Conservation (phyloP, 1,140 invertebrate species). For the Aphelinus certus region DNA sequence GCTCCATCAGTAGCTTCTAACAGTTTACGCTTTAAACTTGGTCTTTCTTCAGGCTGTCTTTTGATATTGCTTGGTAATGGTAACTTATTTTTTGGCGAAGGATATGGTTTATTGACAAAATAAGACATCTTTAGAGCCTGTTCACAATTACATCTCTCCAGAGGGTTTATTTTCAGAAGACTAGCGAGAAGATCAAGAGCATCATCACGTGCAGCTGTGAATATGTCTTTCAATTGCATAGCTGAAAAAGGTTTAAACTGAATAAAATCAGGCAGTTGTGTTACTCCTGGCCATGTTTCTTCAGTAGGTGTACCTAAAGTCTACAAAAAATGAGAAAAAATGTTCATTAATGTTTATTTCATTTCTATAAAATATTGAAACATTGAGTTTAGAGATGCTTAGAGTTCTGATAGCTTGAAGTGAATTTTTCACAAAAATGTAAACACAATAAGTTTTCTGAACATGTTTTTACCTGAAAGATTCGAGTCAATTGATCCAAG, state of each 20-base stretch:
- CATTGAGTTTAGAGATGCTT: too few species aligned
- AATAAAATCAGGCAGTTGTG: slow-evolving; percentile 89
- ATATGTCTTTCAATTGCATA: slow-evolving; percentile 89
- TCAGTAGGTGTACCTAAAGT: slow-evolving; percentile 90
- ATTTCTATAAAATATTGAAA: not conserved
- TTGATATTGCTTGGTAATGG: slow-evolving; percentile 78
- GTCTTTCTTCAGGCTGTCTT: slow-evolving; percentile 70
- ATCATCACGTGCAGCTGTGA: slow-evolving; percentile 95
- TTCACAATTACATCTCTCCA: slow-evolving; percentile 83
- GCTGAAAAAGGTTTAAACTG: slow-evolving; percentile 88
- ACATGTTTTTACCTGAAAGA: slow-evolving; percentile 79
- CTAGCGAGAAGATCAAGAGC: slow-evolving; percentile 85
- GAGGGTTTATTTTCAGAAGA: slow-evolving; percentile 86
- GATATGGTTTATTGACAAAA: slow-evolving; percentile 90
- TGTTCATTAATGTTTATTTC: slow-evolving; percentile 14
- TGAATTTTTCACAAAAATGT: too few species aligned
- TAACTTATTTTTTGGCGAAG: slow-evolving; percentile 81
- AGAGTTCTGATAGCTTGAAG: too few species aligned
- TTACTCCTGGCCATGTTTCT: slow-evolving; percentile 91
- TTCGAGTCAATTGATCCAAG: slow-evolving; percentile 94
- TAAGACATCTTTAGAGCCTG: slow-evolving; percentile 85
- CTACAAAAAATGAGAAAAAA: slow-evolving; percentile 45
- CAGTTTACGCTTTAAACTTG: slow-evolving; percentile 80
- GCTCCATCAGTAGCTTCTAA: slow-evolving; percentile 76
- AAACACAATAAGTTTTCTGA: slow-evolving; percentile 2